Base-by-base conservation (phyloP, 2,888 invertebrate species). In the Microchrysa polita region DNA sequence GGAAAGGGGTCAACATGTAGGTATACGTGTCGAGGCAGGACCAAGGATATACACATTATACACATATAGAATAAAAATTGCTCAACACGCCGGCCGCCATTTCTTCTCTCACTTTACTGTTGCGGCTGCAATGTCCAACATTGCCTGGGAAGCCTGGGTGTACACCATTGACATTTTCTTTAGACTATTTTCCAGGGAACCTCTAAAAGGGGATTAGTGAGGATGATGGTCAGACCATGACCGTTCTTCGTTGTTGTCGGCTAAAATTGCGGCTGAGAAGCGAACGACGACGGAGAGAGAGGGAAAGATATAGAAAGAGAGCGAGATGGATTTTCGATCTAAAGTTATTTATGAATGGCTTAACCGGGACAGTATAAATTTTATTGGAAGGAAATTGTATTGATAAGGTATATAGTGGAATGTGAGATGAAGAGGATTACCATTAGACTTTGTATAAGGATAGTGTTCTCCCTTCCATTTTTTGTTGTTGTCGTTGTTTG, bases 291-390 rank as follows among this genome's bases (percentile, higher is more conserved):
- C 63, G 40, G 63, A 40, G 44, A 63, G n/a, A n/a, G n/a, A n/a
- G n/a, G n/a, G n/a, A n/a, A n/a, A n/a, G n/a, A n/a, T n/a, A n/a
- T 65, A 34, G 27, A 34, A 7, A 34, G 48, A 12, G 48, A 65
- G 65, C 44, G 65, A 40, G 16, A 16, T 22, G 65, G 65, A 65
- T 65, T 65, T 65, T 65, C 65, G 65, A 65, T 65, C 65, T 65
- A 48, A 65, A 65, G 65, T 65, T 65, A 65, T 65, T 65, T 65
- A 65, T 65, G 65, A 65, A 65, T 65, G 65, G 65, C 65, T 65
- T 65, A 65, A 18, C 42, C 65, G 48, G 22, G 23, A 22, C 42
- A 22, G 65, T 65, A 65, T 65, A 65, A 65, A 65, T 65, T 65
- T 65, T 65, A 65, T 65, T 65, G 65, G 65, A 65, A 65, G 65